These are phyloP conservation scores for Sebastes steindachneri DNA, from an alignment of 2,797 vertebrate species.

Conservation along the genomic window DNA sequence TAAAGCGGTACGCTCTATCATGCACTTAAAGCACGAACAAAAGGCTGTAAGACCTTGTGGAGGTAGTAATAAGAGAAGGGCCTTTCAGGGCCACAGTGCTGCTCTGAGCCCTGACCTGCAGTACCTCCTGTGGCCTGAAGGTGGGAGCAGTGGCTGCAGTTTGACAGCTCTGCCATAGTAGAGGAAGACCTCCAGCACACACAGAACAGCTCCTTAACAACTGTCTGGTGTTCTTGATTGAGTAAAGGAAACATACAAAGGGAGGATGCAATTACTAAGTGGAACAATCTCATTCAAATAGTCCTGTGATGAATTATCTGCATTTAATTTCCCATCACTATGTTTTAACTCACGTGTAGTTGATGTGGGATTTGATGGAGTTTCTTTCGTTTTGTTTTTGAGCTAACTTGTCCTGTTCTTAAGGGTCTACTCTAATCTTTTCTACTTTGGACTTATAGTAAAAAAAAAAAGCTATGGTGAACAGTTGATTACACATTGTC, in stretches of 20 bases:
- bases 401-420: not conserved
- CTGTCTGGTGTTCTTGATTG: slow-evolving; percentile 39
- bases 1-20: not conserved
- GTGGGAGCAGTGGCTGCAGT: slow-evolving; percentile 91
- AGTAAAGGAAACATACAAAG: slow-evolving; percentile 30
- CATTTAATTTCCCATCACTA: not conserved
- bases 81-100: slow-evolving; percentile 54
- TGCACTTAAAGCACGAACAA: not conserved
- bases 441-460: not conserved
- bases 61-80: not conserved
- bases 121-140: slow-evolving; percentile 79
- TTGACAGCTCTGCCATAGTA: slow-evolving; percentile 47
- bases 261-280: not conserved
- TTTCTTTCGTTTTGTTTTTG: not conserved
- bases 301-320: not conserved
- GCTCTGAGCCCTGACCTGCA: slow-evolving; percentile 24
- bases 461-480: slow-evolving; percentile 7
- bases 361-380: not conserved
- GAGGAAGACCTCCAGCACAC: slow-evolving; percentile 44
- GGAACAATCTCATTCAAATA: not conserved
- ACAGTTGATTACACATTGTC: slow-evolving; percentile 71
- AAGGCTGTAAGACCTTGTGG: not conserved
- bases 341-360: not conserved
- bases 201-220: slow-evolving; percentile 10
- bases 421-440: not conserved